Base-by-base conservation (phyloP, 2,888 invertebrate species). In the Notodonta dromedarius region DNA sequence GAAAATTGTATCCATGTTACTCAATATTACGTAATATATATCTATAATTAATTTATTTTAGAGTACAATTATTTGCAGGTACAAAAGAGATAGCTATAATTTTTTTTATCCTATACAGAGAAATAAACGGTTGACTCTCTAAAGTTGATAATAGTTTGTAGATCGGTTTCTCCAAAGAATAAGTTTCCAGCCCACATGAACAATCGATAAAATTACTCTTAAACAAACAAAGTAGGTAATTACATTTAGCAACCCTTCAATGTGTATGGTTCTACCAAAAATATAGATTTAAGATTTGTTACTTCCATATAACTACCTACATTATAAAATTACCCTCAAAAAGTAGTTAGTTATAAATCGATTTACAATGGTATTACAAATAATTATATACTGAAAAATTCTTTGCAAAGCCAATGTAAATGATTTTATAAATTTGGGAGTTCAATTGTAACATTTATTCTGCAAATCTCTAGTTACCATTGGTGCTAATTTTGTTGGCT, bases 401-500 rank as follows among this genome's bases (percentile, higher is more conserved):
- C 35, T 35, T 35, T 35, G 7, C 7, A 35, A 6, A 35, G 35
- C 35, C 35, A 35, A 6, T 35, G 35, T 35, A 35, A 35, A 35
- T 35, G 7, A 0, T 35, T 35, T 35, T 35, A 35, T 42, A 42
- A 11, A 42, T 42, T 42, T 42, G 12, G 11, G 42, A 11, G 12
- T 42, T 42, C 4, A 42, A 42, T 42, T 42, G 42, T 42, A 42
- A 42, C n/a, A n/a, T n/a, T n/a, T 46, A n/a, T 46, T 46, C 13
- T 46, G 13, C 13, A n/a, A 46, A 46, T 46, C 46, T 46, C 46
- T 44, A 44, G 46, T 46, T 46, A 8, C 42, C 9, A 12, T 44
- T 44, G 44, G 57, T 40, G 48, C 57, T 58, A 40, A 58, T 51
- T 39, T 13, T 50, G 35, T 35, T 35, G 35, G 7, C 35, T 35